Evolutionary conservation across 2,888 invertebrate species (phyloP).

Genomic region (Priocnemis perturbator): DNA sequence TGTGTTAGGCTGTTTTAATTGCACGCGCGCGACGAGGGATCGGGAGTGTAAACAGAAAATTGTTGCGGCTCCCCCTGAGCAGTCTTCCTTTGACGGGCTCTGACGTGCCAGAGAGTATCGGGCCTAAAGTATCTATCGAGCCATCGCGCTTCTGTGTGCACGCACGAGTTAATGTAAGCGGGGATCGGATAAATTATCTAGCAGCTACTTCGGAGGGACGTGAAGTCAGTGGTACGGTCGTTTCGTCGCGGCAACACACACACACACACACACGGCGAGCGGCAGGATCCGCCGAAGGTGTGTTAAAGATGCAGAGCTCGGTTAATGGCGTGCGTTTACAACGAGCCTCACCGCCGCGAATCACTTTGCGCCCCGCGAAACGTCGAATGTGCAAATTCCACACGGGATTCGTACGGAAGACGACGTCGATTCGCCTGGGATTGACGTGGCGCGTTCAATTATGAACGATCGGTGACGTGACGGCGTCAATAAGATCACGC

Average conservation of each 20-base stretch:
- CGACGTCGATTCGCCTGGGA: background rate
- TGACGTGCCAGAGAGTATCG: too few species aligned
- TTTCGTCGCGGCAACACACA: conserved; percentile 18
- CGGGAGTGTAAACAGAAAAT: too few species aligned
- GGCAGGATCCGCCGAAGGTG: conserved; percentile 15
- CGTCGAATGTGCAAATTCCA: conserved; percentile 40
- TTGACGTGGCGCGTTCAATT: background rate
- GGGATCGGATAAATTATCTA: conserved; percentile 51
- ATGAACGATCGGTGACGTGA: conserved; percentile 4
- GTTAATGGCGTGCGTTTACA: conserved; percentile 40
- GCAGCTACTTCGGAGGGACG: conserved; percentile 45
- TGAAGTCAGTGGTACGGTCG: conserved; percentile 33
- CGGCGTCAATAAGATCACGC: background rate
- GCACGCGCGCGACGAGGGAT: too few species aligned
- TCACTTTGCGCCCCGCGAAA: conserved; percentile 34
- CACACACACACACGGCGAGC: conserved; percentile 8
- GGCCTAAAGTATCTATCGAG: too few species aligned
- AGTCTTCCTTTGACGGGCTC: too few species aligned
- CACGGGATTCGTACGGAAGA: conserved; percentile 13
- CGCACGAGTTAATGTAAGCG: background rate
- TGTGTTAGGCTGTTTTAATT: too few species aligned
- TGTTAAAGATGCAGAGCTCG: conserved; percentile 48
- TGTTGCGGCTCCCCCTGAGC: too few species aligned
- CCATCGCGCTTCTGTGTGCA: background rate
- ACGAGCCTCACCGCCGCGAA: conserved; percentile 33